Base-by-base conservation (phyloP, 2,888 invertebrate species). In the Andrena fulva region DNA sequence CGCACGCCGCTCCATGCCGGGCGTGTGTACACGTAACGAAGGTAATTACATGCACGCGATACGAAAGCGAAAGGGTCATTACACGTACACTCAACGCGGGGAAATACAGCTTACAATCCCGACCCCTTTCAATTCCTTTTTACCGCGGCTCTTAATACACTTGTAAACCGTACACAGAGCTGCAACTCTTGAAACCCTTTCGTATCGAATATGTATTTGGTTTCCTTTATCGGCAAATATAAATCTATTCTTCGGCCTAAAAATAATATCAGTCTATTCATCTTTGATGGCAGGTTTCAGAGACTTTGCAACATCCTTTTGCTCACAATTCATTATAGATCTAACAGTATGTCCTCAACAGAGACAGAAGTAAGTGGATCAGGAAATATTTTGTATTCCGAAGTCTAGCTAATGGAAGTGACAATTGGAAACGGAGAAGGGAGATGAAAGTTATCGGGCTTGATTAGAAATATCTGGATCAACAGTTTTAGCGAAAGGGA, bases 41-140 rank as follows among this genome's bases (percentile, higher is more conserved):
- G 71, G 59, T 86, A 86, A 85, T 87, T 87, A 87, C 59, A 84
- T 56, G 73, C 76, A 85, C 74, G 85, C 81, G 70, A 86, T 79
- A 68, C 75, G 67, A 75, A 86, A 77, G 82, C 82, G 75, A 82
- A 82, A 87, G 72, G 79, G 72, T 78, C 79, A 63, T 80, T 80
- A 78, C 72, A 78, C 68, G 35, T 72, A 54, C 33, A 77, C 77
- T 64, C 60, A 42, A 42, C 66, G n/a, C 42, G 62, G 71, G 48
- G 35, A 54, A 71, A 71, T 62, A 62, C 60, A 33, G 66, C 48
- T 80, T 67, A 71, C 80, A 62, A 77, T 29, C 33, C 62, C 5
- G 8, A 8, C 12, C 20, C 64, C 20, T 52, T 27, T 60, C 52
- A 27, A 35, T 50, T 70, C 10, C 24, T 12, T 20, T 54, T 54